phyloP scores from a whole-genome alignment of 2,113 vertebrate species.

The Brienomyrus brachyistius region DNA sequence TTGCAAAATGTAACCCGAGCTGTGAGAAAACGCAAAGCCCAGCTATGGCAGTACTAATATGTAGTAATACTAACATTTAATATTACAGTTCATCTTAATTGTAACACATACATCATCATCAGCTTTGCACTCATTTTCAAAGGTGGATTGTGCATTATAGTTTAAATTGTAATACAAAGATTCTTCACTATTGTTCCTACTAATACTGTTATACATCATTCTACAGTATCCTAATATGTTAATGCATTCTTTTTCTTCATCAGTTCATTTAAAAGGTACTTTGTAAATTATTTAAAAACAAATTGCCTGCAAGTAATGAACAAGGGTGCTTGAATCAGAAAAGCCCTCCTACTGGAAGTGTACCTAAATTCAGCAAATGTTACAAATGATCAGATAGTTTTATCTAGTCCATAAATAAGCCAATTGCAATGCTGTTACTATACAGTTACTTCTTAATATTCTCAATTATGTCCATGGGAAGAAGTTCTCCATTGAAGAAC shows the following conservation, averaged over 20 bases:
- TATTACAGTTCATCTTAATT: background rate
- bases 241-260: background rate
- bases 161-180: background rate
- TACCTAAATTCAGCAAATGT: background rate
- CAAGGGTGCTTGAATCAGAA: background rate
- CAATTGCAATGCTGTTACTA: background rate
- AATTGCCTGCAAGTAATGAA: background rate
- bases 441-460: background rate
- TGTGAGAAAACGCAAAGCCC: background rate
- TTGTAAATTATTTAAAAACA: background rate
- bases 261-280: background rate
- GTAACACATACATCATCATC: background rate
- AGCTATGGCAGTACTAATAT: background rate
- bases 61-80: background rate
- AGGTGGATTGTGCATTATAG: background rate
- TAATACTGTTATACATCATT: background rate
- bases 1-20: too few species aligned
- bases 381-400: background rate
- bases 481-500: background rate
- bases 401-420: background rate
- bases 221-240: background rate
- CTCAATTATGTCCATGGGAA: conserved; percentile 1
- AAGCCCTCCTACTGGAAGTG: background rate
- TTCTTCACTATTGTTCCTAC: background rate
- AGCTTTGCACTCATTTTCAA: background rate